Percentiles rank a stretch among this genome's conserved stretches.
These are phyloP conservation scores for Rhinichthys osculus DNA, from an alignment of 2,797 vertebrate species.

Conservation along the genomic window DNA sequence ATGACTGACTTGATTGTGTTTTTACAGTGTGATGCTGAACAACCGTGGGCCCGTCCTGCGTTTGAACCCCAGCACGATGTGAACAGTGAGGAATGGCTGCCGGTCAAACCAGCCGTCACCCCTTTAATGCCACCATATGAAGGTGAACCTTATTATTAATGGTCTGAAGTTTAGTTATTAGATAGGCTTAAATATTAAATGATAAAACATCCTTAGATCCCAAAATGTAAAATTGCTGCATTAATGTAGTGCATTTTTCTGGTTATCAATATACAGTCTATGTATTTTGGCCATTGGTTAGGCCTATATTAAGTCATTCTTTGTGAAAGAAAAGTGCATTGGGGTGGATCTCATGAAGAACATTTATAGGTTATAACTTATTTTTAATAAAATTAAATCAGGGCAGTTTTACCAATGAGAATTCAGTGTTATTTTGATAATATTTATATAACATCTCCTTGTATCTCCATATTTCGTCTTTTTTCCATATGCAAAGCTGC, in stretches of 20 bases:
- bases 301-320: too few species aligned
- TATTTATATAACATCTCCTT: not conserved
- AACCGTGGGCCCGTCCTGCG: constrained; percentile 39
- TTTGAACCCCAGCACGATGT: constrained; percentile 67
- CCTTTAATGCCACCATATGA: constrained; percentile 71
- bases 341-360: not conserved
- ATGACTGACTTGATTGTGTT: not conserved
- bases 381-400: too few species aligned
- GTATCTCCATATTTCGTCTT: too few species aligned
- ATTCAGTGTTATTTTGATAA: not conserved
- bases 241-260: not conserved
- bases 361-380: not conserved
- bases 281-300: not conserved
- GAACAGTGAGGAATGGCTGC: constrained; percentile 70
- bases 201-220: not conserved
- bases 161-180: not conserved
- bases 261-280: too few species aligned
- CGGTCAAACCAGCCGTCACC: constrained; percentile 63
- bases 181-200: not conserved
- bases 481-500: too few species aligned
- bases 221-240: not conserved
- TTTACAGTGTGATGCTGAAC: constrained; percentile 55
- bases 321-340: not conserved
- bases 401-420: not conserved
- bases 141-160: constrained; percentile 56